phyloP scores from a whole-genome alignment of 2,888 invertebrate genomes.

The Agrochola circellaris region DNA sequence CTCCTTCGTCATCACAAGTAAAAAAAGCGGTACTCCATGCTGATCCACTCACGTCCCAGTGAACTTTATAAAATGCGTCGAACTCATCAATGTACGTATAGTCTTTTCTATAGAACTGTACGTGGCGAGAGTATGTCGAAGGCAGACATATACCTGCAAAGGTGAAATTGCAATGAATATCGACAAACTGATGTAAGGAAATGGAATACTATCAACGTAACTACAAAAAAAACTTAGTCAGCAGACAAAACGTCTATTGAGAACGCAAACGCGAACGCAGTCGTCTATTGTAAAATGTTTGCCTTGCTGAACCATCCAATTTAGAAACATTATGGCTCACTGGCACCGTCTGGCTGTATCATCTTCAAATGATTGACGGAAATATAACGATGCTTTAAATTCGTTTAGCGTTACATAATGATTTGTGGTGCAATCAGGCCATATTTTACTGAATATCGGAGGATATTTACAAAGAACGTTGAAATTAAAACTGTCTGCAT shows the following conservation, averaged over 20 bases:
- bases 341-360: not conserved
- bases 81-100: constrained; percentile 72
- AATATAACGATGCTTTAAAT: not conserved
- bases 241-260: not conserved
- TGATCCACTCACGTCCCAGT: constrained; percentile 64
- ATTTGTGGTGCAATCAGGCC: not conserved
- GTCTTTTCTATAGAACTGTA: constrained; percentile 74
- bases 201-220: not conserved
- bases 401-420: not conserved
- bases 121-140: constrained; percentile 53
- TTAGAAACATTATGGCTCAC: not conserved
- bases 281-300: not conserved
- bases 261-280: not conserved
- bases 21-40: constrained; percentile 71
- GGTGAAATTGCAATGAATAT: not conserved
- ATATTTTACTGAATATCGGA: not conserved
- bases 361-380: not conserved
- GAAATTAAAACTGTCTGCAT: not conserved
- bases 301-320: not conserved
- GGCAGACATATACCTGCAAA: constrained; percentile 60
- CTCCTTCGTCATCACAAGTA: constrained; percentile 74
- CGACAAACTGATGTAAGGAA: not conserved
- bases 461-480: not conserved
- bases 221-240: not conserved
- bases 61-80: constrained; percentile 77